These are phyloP conservation scores for Campylorhamphus procurvoides DNA, from an alignment of 2,113 vertebrate species.

Conservation along the genomic window DNA sequence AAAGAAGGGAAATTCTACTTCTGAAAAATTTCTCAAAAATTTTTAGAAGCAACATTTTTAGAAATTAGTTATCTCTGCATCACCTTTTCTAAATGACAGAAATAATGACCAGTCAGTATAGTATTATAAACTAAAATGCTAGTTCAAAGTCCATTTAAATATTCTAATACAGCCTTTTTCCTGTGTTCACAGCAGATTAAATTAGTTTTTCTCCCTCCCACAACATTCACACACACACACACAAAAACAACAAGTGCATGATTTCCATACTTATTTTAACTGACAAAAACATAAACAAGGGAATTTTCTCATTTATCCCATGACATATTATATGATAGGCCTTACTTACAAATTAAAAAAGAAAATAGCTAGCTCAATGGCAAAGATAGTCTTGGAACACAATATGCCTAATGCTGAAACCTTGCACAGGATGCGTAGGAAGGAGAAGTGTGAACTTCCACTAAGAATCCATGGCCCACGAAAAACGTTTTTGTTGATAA, in stretches of 20 bases:
- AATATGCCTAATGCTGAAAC: not conserved
- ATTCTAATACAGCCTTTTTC: not conserved
- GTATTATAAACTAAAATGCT: not conserved
- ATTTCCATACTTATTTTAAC: not conserved
- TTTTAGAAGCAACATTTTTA: not conserved
- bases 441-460: not conserved
- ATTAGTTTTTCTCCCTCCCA: not conserved
- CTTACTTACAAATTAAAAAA: not conserved
- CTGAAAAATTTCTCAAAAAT: not conserved
- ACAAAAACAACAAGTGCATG: not conserved
- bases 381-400: not conserved
- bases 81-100: not conserved
- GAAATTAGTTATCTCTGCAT: not conserved
- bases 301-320: not conserved
- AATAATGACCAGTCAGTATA: not conserved
- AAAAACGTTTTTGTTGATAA: not conserved
- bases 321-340: not conserved
- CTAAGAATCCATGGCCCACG: not conserved
- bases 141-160: not conserved
- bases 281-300: not conserved
- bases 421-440: rapidly evolving
- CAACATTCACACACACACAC: not conserved
- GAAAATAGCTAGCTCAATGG: not conserved
- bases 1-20: not conserved
- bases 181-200: not conserved